phyloP scores from a whole-genome alignment of 2,888 invertebrate genomes.

The Enchytraeus crypticus region DNA sequence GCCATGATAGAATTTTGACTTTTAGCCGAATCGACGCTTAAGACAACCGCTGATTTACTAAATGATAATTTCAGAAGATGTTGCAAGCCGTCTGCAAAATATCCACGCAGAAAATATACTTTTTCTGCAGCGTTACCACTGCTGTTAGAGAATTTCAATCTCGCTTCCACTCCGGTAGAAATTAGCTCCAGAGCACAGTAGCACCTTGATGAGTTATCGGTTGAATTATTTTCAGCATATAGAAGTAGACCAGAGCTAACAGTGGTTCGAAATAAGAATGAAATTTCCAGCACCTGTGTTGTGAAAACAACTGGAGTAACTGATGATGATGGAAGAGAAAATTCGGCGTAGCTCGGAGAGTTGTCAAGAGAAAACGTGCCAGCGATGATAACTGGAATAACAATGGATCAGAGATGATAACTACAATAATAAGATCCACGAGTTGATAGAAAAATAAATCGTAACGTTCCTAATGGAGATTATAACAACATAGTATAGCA shows the following conservation, averaged over 20 bases:
- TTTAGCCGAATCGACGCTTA: neutral
- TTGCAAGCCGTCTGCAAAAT: neutral
- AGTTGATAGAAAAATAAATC: too few relatives aligned
- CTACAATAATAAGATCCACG: too few relatives aligned
- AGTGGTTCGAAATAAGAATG: neutral
- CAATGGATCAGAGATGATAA: neutral
- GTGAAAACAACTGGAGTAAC: neutral
- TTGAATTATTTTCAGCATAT: too few relatives aligned
- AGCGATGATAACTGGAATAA: neutral
- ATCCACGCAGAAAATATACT: neutral
- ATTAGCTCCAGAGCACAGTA: too few relatives aligned
- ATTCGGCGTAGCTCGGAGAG: neutral
- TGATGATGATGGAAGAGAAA: neutral
- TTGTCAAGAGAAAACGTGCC: neutral
- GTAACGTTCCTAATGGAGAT: too few relatives aligned
- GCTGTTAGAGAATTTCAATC: too few relatives aligned
- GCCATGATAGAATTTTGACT: too few relatives aligned
- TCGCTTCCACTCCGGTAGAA: too few relatives aligned
- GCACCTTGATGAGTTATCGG: too few relatives aligned
- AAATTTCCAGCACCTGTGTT: neutral
- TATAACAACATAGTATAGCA: too few relatives aligned
- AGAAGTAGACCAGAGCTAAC: too few relatives aligned
- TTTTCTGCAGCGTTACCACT: neutral
- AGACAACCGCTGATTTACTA: neutral
- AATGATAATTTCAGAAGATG: neutral